Conservation (phyloP, 2,113 vertebrate species). For the Camelus bactrianus region DNA sequence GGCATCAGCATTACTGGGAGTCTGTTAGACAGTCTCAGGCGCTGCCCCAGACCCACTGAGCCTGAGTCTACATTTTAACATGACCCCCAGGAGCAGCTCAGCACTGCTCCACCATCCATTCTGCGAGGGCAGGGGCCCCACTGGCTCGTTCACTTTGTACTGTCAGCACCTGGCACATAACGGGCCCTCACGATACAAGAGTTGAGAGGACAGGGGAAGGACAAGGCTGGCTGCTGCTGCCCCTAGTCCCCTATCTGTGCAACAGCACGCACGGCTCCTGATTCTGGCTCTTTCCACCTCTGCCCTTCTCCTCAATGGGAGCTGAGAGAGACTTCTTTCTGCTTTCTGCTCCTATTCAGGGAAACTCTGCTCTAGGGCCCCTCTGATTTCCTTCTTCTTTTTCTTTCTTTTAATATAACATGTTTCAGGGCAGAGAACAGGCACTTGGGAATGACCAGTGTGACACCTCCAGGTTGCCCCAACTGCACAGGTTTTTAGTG, state of each 20-base stretch:
- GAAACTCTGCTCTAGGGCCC: background rate
- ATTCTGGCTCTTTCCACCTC: background rate
- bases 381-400: too few relatives aligned
- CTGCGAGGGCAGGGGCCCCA: background rate
- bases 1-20: fast-evolving
- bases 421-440: background rate
- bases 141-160: background rate
- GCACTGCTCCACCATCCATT: background rate
- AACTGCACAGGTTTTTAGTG: background rate
- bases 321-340: background rate
- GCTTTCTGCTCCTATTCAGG: background rate
- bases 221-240: fast-evolving
- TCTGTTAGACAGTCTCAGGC: background rate
- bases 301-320: background rate
- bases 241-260: background rate
- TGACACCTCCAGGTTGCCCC: background rate
- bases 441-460: background rate
- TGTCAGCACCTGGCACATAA: background rate
- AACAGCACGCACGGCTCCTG: too few relatives aligned
- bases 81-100: background rate
- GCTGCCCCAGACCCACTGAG: fast-evolving
- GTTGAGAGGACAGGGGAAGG: background rate
- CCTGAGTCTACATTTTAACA: background rate
- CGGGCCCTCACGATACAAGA: background rate
- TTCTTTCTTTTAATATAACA: background rate